Percentiles rank a stretch among this genome's conserved stretches.
phyloP scores from a whole-genome alignment of 2,888 invertebrate genomes.

The Serrognathus titanus region DNA sequence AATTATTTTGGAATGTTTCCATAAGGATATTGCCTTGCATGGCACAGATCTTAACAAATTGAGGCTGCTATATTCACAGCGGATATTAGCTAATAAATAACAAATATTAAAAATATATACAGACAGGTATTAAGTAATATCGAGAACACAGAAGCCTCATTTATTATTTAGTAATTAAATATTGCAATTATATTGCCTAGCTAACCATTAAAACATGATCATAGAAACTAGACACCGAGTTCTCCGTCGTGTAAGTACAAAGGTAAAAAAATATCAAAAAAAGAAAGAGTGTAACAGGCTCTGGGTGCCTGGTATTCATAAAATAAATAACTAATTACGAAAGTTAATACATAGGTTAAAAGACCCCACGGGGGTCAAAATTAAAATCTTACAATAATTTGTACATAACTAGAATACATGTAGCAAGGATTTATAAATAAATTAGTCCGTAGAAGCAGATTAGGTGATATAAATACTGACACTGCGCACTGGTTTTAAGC shows the following conservation, averaged over 20 bases:
- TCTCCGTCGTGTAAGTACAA: slow-evolving; percentile 20
- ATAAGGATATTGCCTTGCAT: slow-evolving; percentile 39
- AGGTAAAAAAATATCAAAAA: slow-evolving; percentile 20
- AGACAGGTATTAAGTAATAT: slow-evolving; percentile 15
- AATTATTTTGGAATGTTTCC: slow-evolving; percentile 43
- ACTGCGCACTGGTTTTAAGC: slow-evolving; percentile 20
- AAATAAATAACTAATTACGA: slow-evolving; percentile 47
- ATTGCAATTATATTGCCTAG: slow-evolving; percentile 38
- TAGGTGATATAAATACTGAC: slow-evolving; percentile 17
- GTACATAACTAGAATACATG: slow-evolving; percentile 36
- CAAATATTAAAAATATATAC: slow-evolving; percentile 33
- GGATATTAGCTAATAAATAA: slow-evolving; percentile 32
- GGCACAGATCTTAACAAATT: slow-evolving; percentile 45
- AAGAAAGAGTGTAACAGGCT: slow-evolving; percentile 14
- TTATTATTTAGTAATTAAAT: slow-evolving; percentile 41
- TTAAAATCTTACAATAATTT: slow-evolving; percentile 41
- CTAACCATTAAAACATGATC: slow-evolving; percentile 46
- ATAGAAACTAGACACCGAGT: slow-evolving; percentile 34
- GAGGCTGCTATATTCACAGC: slow-evolving; percentile 32
- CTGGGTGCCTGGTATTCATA: slow-evolving; percentile 33
- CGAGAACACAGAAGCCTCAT: slow-evolving; percentile 32
- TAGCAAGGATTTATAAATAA: slow-evolving; percentile 22
- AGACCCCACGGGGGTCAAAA: slow-evolving; percentile 29
- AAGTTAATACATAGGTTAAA: slow-evolving; percentile 38
- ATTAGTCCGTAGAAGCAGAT: slow-evolving; percentile 13